Evolutionary conservation across 1,140 invertebrate genomes (phyloP).

Genomic region (Archivesica marissinica): DNA sequence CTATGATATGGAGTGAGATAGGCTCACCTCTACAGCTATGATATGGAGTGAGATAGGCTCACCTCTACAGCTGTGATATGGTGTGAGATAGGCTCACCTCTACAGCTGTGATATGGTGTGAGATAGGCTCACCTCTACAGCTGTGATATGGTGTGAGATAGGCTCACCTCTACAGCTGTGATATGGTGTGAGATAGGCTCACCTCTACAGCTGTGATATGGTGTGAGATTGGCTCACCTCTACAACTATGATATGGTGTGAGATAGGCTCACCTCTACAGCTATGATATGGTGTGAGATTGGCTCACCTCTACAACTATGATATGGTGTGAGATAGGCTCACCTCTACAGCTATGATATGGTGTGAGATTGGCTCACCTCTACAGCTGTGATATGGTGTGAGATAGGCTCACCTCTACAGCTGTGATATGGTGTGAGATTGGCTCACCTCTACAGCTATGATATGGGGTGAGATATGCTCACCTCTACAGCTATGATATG

Average conservation of each 20-base stretch:
- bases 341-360: conserved; percentile 31
- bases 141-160: neutral
- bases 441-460: conserved; percentile 22
- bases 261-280: conserved; percentile 27
- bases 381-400: neutral
- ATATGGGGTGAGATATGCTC: neutral
- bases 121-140: conserved; percentile 27
- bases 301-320: conserved; percentile 26
- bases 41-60: neutral
- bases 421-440: neutral
- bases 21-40: conserved; percentile 22
- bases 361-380: conserved; percentile 6
- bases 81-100: conserved; percentile 11
- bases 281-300: neutral
- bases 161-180: conserved; percentile 22
- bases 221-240: conserved; percentile 6
- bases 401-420: conserved; percentile 27
- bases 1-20: neutral
- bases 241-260: neutral
- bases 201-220: conserved; percentile 31
- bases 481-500: conserved; percentile 31
- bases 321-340: neutral
- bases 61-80: conserved; percentile 31
- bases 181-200: neutral
- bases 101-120: neutral